Evolutionary conservation across 2,113 vertebrate genomes (phyloP).

Genomic region (Chaetura pelagica): DNA sequence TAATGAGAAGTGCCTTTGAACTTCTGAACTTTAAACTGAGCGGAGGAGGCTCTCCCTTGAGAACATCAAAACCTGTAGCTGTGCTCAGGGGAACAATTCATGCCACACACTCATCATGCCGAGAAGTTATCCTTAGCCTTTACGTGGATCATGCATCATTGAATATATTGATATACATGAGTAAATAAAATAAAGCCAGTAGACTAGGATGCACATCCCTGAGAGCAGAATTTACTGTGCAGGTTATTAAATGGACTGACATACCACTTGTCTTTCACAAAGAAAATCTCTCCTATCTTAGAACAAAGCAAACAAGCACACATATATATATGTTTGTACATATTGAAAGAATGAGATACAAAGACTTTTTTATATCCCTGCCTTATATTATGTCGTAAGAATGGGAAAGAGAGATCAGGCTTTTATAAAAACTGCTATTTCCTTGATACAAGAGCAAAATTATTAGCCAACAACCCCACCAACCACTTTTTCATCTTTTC

Average conservation of each 20-base stretch:
- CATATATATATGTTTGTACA: background rate
- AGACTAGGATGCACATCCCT: background rate
- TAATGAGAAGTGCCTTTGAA: constrained; percentile 59
- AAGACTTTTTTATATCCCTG: background rate
- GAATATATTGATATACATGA: background rate
- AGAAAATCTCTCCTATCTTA: background rate
- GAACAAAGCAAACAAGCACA: background rate
- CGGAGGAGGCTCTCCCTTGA: background rate
- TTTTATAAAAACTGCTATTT: background rate
- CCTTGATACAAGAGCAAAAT: background rate
- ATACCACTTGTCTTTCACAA: background rate
- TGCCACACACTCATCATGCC: background rate
- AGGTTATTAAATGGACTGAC: background rate
- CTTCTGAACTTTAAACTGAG: constrained; percentile 46
- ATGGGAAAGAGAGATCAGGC: background rate
- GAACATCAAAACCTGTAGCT: background rate
- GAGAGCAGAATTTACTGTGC: background rate
- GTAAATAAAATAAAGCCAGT: constrained; percentile 22
- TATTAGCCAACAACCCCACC: background rate
- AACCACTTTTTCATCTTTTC: background rate
- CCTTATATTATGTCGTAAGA: background rate
- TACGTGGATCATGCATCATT: background rate
- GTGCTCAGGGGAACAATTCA: background rate
- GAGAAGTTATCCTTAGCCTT: background rate
- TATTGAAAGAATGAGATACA: background rate